Conservation (phyloP, 2,113 vertebrate species). For the Odocoileus hemionus region DNA sequence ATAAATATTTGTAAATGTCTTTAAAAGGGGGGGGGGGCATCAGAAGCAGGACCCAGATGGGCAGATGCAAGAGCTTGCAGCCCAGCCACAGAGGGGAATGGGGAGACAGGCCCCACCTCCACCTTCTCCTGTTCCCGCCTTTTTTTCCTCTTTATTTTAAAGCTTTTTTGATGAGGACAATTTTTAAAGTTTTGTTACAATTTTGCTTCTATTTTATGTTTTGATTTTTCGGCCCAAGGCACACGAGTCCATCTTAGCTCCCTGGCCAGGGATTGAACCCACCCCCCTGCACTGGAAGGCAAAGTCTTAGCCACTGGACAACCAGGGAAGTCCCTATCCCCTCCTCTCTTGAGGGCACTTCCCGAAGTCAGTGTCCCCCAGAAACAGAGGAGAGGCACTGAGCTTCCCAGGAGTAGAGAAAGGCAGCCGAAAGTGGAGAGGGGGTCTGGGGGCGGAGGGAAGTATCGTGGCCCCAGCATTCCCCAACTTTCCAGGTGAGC, state of each 20-base stretch:
- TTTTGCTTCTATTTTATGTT: background rate
- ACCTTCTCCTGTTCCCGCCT: background rate
- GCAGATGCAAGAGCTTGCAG: background rate
- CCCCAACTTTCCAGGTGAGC: background rate
- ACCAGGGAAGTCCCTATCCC: background rate
- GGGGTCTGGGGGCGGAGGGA: background rate
- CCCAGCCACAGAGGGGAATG: background rate
- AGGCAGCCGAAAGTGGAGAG: background rate
- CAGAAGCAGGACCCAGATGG: background rate
- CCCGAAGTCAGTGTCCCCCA: background rate
- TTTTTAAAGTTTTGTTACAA: background rate
- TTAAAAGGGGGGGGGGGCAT: fast-evolving
- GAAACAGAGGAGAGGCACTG: background rate
- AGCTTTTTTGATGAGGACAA: background rate
- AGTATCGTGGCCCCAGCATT: background rate
- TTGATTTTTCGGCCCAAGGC: background rate
- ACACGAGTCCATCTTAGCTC: background rate
- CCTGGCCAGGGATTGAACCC: background rate
- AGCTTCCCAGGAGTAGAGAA: background rate
- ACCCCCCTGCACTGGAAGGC: background rate
- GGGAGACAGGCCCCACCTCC: background rate
- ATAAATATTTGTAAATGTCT: background rate
- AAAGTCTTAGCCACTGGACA: background rate
- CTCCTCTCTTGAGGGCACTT: background rate
- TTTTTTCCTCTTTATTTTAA: background rate